phyloP scores from a whole-genome alignment of 1,140 invertebrate genomes.

The Trichoplusia ni region DNA sequence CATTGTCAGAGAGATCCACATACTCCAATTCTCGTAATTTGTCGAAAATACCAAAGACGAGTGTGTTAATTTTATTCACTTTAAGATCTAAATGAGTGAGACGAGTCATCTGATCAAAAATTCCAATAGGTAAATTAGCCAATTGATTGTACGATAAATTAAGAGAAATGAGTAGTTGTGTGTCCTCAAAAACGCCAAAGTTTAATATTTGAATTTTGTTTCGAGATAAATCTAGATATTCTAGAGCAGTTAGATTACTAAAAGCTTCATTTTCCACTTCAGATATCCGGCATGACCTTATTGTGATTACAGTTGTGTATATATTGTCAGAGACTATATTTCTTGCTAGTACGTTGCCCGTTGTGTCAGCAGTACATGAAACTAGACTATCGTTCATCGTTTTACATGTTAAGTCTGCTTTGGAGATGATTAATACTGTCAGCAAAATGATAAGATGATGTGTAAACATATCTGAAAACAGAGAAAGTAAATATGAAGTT shows the following conservation, averaged over 20 bases:
- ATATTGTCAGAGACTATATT: conserved; percentile 37
- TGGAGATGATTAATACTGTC: not conserved
- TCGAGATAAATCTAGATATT: conserved; percentile 57
- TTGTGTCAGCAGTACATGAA: conserved; percentile 18
- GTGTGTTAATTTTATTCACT: conserved; percentile 49
- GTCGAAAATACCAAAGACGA: conserved; percentile 59
- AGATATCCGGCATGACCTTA: conserved; percentile 54
- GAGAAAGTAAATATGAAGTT: too few species aligned
- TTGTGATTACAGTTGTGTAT: conserved; percentile 12
- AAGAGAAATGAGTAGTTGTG: conserved; percentile 44
- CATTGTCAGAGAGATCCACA: conserved; percentile 60
- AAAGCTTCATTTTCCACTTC: conserved; percentile 56
- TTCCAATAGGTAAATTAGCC: conserved; percentile 47
- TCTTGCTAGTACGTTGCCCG: conserved; percentile 26
- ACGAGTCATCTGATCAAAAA: conserved; percentile 57
- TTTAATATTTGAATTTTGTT: conserved; percentile 58
- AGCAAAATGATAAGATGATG: not conserved
- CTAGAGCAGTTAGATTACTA: conserved; percentile 45
- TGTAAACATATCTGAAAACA: conserved; percentile 14
- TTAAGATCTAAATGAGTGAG: conserved; percentile 56
- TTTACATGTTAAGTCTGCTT: conserved; percentile 14
- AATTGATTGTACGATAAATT: conserved; percentile 63
- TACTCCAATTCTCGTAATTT: conserved; percentile 50
- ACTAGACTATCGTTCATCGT: conserved; percentile 4
- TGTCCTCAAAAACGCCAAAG: conserved; percentile 52